Conservation (phyloP, 2,797 vertebrate species). For the Anguilla marmorata region DNA sequence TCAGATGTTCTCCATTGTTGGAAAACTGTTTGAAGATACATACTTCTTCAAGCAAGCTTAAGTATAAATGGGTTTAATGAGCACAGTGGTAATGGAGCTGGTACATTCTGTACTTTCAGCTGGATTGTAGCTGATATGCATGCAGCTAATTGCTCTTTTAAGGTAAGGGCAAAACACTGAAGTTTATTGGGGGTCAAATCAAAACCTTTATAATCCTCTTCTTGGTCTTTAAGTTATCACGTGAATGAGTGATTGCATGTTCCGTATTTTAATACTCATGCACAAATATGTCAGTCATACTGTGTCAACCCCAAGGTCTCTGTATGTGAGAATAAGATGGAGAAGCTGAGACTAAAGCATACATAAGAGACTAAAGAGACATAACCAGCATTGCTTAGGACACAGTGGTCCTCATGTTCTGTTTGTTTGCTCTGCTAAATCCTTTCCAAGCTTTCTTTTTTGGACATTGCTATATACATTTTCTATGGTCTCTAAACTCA, state of each 20-base stretch:
- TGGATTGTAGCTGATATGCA: conserved; percentile 40
- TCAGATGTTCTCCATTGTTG: conserved; percentile 29
- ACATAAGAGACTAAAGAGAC: background rate
- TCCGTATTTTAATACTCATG: conserved; percentile 3
- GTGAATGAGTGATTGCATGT: background rate
- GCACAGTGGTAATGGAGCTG: conserved; percentile 47
- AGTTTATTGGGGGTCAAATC: background rate
- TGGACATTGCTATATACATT: no score
- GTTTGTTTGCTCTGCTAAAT: background rate
- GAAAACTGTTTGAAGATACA: conserved; percentile 52
- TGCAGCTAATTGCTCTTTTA: conserved; percentile 58
- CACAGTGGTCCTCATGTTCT: background rate
- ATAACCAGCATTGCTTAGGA: background rate
- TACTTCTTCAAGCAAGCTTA: conserved; percentile 46
- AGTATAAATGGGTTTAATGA: conserved; percentile 58
- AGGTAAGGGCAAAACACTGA: conserved; percentile 42
- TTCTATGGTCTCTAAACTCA: no score
- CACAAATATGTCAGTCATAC: background rate
- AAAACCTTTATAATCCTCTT: conserved; percentile 7
- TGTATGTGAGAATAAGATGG: background rate
- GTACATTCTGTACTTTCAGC: conserved; percentile 33
- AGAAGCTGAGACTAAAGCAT: background rate
- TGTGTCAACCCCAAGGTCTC: background rate
- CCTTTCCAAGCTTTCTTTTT: background rate
- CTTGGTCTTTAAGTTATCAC: background rate